Evolutionary conservation across 1,140 invertebrate genomes (phyloP).

Genomic region (Megalopta genalis): DNA sequence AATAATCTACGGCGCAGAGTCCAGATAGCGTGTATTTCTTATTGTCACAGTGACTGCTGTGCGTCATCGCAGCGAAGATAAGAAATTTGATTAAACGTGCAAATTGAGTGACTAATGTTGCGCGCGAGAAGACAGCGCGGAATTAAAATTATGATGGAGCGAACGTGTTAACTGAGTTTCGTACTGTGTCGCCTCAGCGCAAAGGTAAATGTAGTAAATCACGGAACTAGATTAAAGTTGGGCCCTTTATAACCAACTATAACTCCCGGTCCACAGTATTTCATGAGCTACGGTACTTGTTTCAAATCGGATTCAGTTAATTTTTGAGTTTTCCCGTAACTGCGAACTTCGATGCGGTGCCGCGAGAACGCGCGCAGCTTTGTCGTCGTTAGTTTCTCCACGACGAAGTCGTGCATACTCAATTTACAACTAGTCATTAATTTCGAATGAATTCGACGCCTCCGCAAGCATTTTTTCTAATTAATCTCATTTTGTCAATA

Average conservation of each 20-base stretch:
- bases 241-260: slow-evolving; percentile 1
- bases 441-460: background rate
- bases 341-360: background rate
- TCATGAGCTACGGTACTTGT: background rate
- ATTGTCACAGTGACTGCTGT: background rate
- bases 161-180: slow-evolving; percentile 31
- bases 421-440: background rate
- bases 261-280: slow-evolving; percentile 20
- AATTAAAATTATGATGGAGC: slow-evolving; percentile 27
- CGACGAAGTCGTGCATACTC: background rate
- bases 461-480: too few relatives aligned
- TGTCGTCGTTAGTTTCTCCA: background rate
- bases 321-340: background rate
- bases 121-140: background rate
- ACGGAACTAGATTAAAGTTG: slow-evolving; percentile 34
- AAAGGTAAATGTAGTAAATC: slow-evolving; percentile 42
- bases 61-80: background rate
- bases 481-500: too few relatives aligned
- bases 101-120: slow-evolving; percentile 3
- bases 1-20: background rate
- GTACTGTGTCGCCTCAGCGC: slow-evolving; percentile 2
- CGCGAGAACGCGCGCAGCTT: background rate
- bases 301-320: too few relatives aligned
- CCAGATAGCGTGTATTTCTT: background rate
- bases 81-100: background rate